phyloP scores from a whole-genome alignment of 2,113 vertebrate species.

The Cathartes aura region DNA sequence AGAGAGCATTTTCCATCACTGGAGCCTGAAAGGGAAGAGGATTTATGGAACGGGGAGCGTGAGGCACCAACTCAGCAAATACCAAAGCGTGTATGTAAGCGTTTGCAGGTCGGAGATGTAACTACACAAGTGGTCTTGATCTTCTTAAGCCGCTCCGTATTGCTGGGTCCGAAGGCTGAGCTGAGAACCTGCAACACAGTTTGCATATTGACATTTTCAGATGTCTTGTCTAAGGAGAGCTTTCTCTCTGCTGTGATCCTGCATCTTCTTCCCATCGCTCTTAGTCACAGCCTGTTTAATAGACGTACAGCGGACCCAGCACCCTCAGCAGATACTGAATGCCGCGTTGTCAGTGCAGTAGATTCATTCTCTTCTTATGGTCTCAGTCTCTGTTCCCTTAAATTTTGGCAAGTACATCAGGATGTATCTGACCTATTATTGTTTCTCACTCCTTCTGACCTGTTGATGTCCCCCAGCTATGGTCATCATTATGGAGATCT shows the following conservation, averaged over 20 bases:
- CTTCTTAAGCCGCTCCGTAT: neutral
- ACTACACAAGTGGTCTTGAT: neutral
- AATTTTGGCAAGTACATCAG: neutral
- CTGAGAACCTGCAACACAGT: neutral
- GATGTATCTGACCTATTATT: neutral
- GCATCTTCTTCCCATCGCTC: neutral
- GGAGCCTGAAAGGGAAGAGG: neutral
- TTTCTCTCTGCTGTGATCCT: neutral
- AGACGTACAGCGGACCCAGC: neutral
- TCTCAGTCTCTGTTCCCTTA: neutral
- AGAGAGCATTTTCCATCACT: neutral
- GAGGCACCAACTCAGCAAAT: conserved; percentile 37
- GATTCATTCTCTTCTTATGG: neutral
- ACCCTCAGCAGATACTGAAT: neutral
- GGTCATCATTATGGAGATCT: neutral
- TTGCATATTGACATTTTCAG: neutral
- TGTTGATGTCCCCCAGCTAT: neutral
- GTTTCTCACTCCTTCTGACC: neutral
- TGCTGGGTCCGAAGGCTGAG: neutral
- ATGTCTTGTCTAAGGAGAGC: neutral
- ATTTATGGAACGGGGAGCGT: neutral
- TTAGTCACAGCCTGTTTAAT: neutral
- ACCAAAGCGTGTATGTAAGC: neutral
- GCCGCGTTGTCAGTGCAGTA: neutral
- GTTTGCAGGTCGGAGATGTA: neutral